Evolutionary conservation across 2,797 vertebrate species (phyloP).

Genomic region (Leptodactylus fallax): DNA sequence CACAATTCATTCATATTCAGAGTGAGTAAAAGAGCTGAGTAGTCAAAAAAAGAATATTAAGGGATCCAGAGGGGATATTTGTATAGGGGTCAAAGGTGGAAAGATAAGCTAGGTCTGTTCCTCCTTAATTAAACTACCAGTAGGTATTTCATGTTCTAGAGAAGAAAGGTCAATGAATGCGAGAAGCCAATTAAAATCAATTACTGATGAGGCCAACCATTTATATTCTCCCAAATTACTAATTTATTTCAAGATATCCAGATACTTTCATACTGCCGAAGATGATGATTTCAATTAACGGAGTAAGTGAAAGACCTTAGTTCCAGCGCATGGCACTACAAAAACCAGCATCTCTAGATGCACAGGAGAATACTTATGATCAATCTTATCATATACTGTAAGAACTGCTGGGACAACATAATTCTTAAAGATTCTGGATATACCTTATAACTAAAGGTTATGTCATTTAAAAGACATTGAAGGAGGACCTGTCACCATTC

Average conservation of each 20-base stretch:
- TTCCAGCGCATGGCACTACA: background rate
- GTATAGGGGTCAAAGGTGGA: conserved; percentile 39
- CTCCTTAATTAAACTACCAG: conserved; percentile 46
- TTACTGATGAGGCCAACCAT: conserved; percentile 30
- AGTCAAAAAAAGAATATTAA: conserved; percentile 44
- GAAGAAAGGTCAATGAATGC: conserved; percentile 45
- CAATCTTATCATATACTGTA: no score
- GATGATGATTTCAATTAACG: background rate
- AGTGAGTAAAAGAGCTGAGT: conserved; percentile 14
- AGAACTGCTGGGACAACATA: no score
- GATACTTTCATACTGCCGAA: background rate
- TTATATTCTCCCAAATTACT: conserved; percentile 23
- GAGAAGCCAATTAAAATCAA: conserved; percentile 54
- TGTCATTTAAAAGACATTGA: no score
- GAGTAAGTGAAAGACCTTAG: background rate
- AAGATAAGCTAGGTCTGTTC: conserved; percentile 25
- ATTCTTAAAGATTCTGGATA: no score
- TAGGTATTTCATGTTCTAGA: conserved; percentile 41
- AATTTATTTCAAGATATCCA: background rate
- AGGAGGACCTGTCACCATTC: no score
- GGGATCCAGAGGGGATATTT: conserved; percentile 34
- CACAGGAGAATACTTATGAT: background rate
- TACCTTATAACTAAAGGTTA: no score
- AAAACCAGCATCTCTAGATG: background rate
- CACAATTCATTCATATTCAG: conserved; percentile 11